Conservation (phyloP, 2,888 invertebrate genomes). For the Invenusta paracnida region DNA sequence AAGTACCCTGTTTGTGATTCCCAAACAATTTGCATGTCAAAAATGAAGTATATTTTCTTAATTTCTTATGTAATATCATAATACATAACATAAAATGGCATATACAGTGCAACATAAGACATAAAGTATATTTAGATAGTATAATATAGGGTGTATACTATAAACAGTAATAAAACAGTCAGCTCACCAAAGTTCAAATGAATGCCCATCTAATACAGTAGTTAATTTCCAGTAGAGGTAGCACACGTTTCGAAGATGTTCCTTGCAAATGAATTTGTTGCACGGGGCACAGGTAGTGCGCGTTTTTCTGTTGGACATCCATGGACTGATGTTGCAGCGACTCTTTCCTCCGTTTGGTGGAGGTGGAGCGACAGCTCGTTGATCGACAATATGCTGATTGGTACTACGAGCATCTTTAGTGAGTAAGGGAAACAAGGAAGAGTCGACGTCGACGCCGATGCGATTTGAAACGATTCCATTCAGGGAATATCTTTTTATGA, state of each 20-base stretch:
- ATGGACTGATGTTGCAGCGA: background rate
- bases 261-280: background rate
- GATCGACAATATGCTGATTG: background rate
- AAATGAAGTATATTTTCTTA: background rate
- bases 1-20: too few species aligned
- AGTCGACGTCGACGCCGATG: background rate
- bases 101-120: too few species aligned
- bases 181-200: background rate
- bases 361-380: background rate
- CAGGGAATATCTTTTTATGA: background rate
- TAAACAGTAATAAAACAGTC: background rate
- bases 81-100: background rate
- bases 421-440: background rate
- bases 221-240: background rate
- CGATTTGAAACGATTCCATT: background rate
- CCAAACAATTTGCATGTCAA: too few species aligned
- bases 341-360: background rate
- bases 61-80: background rate
- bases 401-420: background rate
- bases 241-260: background rate
- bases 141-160: background rate
- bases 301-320: background rate
- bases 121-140: background rate
- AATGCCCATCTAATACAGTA: background rate
- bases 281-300: background rate